Evolutionary conservation across 2,797 vertebrate genomes (phyloP), one percentile per base, ranked within the genome.

Genomic region (Melanotaenia boesemani): DNA sequence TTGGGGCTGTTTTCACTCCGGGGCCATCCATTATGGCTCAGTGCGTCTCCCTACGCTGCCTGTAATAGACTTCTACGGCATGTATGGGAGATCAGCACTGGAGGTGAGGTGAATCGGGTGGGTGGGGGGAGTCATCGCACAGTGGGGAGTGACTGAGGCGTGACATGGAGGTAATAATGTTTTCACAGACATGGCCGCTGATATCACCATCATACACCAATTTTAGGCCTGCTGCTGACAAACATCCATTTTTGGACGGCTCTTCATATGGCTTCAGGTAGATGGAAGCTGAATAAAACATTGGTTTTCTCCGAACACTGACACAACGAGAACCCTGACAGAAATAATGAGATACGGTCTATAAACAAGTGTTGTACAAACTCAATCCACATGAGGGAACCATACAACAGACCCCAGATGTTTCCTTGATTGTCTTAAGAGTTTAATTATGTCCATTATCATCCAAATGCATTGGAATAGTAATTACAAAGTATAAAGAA

Each of bases 141-240:
- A 92, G 91, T 90, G 88, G 90, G 90, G 91, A 92, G 89, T 91
- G 93, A 93, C 92, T 92, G 94, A 94, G 91, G 93, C 91, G 84
- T 93, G 93, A 95, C 93, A 86, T 71, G 83, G 78, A 91, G 92
- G 88, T 94, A 94, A 94, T 93, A 81, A 90, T 91, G 91, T 93
- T 93, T 93, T 93, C 91, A 92, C 89, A 93, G 92, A 92, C 92
- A 89, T 86, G 82, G 90, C 86, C 32, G 81, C 85, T 85, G 86
- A 90, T 92, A 93, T 87, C 86, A 26, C 85, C 80, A 84, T 88
- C 88, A 88, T 87, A 84, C 86, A 86, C 89, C 85, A 88, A 89
- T 90, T 88, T 91, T 88, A 88, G 81, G 74, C 83, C 76, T n/a
- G 88, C 79, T 16, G 76, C 88, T 82, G 85, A 92, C 90, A 91